phyloP scores from a whole-genome alignment of 2,888 invertebrate genomes.

The Ditylenchus weischeri region DNA sequence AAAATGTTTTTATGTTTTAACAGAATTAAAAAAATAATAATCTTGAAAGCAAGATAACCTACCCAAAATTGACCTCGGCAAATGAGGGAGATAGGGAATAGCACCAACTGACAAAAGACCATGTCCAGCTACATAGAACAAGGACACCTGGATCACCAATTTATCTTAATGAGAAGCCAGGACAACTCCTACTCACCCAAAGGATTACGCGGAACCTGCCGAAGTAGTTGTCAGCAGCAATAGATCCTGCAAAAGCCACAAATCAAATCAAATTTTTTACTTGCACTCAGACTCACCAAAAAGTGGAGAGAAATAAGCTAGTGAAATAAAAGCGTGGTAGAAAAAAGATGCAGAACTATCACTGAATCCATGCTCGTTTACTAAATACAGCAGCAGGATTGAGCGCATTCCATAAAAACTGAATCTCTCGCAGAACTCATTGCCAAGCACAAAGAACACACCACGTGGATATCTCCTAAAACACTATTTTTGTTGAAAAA shows the following conservation, averaged over 20 bases:
- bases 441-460: constrained; percentile 86
- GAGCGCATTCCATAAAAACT: constrained; percentile 59
- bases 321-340: constrained; percentile 83
- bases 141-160: constrained; percentile 65
- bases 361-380: constrained; percentile 47
- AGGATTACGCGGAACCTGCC: constrained; percentile 68
- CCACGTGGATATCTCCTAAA: constrained; percentile 29
- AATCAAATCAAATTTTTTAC: too few relatives aligned
- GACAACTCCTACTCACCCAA: constrained; percentile 27
- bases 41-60: too few relatives aligned
- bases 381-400: constrained; percentile 54
- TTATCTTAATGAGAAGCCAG: constrained; percentile 65
- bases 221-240: constrained; percentile 85
- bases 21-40: too few relatives aligned
- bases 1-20: too few relatives aligned
- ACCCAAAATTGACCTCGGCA: constrained; percentile 30
- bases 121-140: constrained; percentile 62
- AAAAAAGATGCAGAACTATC: constrained; percentile 75
- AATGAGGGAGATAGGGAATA: constrained; percentile 59
- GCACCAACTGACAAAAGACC: constrained; percentile 61
- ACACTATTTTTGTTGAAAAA: neutral
- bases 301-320: constrained; percentile 85
- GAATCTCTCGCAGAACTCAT: constrained; percentile 73
- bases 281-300: constrained; percentile 62
- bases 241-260: constrained; percentile 67